Evolutionary conservation across 2,888 invertebrate genomes (phyloP).

Genomic region (Oligia strigilis): DNA sequence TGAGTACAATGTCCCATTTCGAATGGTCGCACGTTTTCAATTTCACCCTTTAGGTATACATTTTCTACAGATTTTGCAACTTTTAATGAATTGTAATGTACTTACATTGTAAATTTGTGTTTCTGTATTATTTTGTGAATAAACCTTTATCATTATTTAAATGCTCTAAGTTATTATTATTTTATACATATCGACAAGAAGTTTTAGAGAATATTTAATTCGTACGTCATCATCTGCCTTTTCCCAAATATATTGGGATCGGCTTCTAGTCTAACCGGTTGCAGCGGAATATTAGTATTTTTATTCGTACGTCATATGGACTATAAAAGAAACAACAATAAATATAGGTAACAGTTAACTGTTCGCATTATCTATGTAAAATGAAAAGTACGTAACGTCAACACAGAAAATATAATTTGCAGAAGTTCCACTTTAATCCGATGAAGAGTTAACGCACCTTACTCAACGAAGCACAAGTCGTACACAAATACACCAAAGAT

Average conservation of each 20-base stretch:
- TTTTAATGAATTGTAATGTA: too few relatives aligned
- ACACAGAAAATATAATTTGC: not conserved
- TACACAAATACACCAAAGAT: not conserved
- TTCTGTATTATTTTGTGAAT: too few relatives aligned
- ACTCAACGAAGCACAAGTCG: not conserved
- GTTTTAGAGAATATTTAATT: not conserved
- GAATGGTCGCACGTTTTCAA: too few relatives aligned
- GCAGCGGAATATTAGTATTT: not conserved
- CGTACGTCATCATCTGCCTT: constrained; percentile 13
- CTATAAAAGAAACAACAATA: constrained; percentile 18
- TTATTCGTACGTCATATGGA: constrained; percentile 16
- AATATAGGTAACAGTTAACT: constrained; percentile 34
- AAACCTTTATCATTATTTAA: too few relatives aligned
- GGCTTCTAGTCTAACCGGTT: too few relatives aligned
- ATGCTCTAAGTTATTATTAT: too few relatives aligned
- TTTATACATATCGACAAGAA: not conserved
- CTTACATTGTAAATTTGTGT: too few relatives aligned
- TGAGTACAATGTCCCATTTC: too few relatives aligned
- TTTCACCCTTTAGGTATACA: too few relatives aligned
- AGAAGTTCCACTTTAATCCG: constrained; percentile 22
- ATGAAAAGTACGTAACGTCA: constrained; percentile 6
- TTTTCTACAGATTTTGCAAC: too few relatives aligned
- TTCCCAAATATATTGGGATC: too few relatives aligned
- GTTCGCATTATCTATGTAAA: constrained; percentile 12
- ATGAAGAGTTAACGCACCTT: not conserved